Evolutionary conservation across 2,797 vertebrate species (phyloP), one percentile per base, ranked within the genome.

Genomic region (Phyllotis vaccarum): DNA sequence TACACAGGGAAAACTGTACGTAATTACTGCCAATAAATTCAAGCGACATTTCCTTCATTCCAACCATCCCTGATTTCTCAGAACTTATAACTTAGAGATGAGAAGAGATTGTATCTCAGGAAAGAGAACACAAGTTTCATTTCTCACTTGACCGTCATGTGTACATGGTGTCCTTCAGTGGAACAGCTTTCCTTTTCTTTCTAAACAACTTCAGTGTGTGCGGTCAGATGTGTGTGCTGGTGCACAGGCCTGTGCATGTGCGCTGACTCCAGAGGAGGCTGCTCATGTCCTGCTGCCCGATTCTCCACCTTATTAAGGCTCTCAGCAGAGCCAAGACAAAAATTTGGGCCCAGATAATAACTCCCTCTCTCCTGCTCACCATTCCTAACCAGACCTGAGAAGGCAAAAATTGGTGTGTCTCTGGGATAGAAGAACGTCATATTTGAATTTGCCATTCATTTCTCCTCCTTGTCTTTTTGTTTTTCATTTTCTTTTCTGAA

Each of bases 401-500:
- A 92, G 83, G 17, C 29, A 19, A 29, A 66, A 87, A 89, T 93
- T 11, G 11, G 29, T 27, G 27, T 14, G 34, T 90, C 40, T 87
- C 4, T 29, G 75, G 34, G 62, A 87, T 52, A 17, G 58, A 75
- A 92, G 68, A 2, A 0, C 52, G 52, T 80, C n/a, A 2, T 86
- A 17, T 85, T 94, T 92, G 87, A 90, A 92, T 89, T 86, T 68
- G 86, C 74, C 24, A n/a, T 29, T 90, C 86, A 81, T 37, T 14
- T 54, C 27, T 70, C 37, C 89, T 90, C 76, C n/a, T 40, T 83
- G 49, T 58, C 27, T 94, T 37, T 76, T 40, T 31, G 40, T 76
- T 62, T 49, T 79, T 4, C 22, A n/a, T 16, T 78, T n/a, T 60
- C 16, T 60, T 52, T 88, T 29, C 49, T 86, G 70, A 93, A 64